Conservation (phyloP, 2,797 vertebrate species). For the Coluber constrictor region DNA sequence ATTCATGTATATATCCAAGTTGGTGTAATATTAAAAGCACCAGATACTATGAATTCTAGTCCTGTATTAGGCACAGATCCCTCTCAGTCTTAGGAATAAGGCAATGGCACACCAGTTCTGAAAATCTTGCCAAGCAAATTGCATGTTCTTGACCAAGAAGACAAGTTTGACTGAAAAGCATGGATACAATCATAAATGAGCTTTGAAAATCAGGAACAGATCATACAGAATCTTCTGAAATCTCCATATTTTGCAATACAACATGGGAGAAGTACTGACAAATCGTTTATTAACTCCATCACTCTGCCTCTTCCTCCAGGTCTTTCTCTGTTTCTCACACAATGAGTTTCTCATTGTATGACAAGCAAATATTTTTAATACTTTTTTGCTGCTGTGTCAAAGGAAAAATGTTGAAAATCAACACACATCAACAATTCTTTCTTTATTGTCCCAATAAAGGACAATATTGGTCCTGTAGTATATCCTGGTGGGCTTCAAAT, state of each 20-base stretch:
- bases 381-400: not conserved
- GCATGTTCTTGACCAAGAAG: not conserved
- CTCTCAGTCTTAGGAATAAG: not conserved
- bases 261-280: not conserved
- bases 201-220: not conserved
- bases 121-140: not conserved
- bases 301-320: not conserved
- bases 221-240: not conserved
- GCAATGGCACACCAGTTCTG: not conserved
- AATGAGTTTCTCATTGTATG: not conserved
- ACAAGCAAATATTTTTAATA: not conserved
- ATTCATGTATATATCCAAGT: not conserved
- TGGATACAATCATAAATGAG: not conserved
- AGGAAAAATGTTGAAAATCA: not conserved
- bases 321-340: not conserved
- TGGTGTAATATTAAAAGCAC: not conserved
- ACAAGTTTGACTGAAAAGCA: not conserved
- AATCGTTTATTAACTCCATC: not conserved
- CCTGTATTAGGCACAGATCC: not conserved
- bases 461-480: not conserved
- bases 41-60: not conserved
- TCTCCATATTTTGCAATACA: not conserved
- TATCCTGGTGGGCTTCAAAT: not conserved
- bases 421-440: not conserved
- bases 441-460: not conserved